These are phyloP conservation scores for Drosophila flavopinicola DNA, from an alignment of 2,888 invertebrate species.

Conservation along the genomic window DNA sequence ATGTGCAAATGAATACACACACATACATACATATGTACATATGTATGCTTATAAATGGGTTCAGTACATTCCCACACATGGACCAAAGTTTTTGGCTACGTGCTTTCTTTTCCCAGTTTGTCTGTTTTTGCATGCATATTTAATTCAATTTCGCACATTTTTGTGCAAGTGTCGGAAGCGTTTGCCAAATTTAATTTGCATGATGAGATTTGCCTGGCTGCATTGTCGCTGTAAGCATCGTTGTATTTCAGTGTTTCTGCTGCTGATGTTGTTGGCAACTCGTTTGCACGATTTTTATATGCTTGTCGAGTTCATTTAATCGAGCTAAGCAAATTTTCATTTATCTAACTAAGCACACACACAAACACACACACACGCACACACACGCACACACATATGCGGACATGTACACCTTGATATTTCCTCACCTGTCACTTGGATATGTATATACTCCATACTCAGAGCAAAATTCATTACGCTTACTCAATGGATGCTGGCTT, in stretches of 20 bases:
- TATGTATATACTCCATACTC: constrained; percentile 12
- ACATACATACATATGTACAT: background rate
- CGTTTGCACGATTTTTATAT: constrained; percentile 72
- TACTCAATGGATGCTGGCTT: constrained; percentile 19
- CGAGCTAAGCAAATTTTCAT: constrained; percentile 69
- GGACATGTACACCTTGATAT: constrained; percentile 28
- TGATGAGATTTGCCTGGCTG: constrained; percentile 73
- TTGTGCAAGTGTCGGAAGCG: constrained; percentile 71
- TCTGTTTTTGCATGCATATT: constrained; percentile 70
- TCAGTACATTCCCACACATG: constrained; percentile 14
- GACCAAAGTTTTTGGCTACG: constrained; percentile 53
- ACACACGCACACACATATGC: background rate
- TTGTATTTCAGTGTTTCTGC: constrained; percentile 19
- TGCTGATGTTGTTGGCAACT: constrained; percentile 53
- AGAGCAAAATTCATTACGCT: constrained; percentile 45
- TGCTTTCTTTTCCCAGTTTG: constrained; percentile 34
- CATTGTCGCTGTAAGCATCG: constrained; percentile 28
- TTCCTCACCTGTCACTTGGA: constrained; percentile 59
- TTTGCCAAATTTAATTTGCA: constrained; percentile 77
- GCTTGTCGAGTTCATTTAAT: constrained; percentile 68
- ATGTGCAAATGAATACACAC: background rate
- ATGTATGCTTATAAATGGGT: constrained; percentile 17
- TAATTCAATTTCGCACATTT: constrained; percentile 78
- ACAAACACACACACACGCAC: background rate
- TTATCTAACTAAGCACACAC: constrained; percentile 33